Percentiles rank a stretch among this genome's conserved stretches.
Conservation (phyloP, 2,113 vertebrate genomes). For the Bos indicus region DNA sequence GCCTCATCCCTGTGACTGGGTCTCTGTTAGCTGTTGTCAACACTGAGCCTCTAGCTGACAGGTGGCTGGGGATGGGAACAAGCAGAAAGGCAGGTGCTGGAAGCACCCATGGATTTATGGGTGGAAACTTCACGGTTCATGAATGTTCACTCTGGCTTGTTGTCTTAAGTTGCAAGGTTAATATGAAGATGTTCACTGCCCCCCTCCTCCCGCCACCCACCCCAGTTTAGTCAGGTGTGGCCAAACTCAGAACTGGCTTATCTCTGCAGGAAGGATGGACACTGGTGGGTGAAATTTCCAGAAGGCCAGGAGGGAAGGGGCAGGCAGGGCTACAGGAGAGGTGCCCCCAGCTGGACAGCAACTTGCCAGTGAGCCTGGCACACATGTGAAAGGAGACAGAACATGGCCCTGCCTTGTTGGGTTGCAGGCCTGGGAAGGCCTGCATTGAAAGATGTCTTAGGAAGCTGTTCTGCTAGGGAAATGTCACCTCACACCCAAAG, state of each 20-base stretch:
- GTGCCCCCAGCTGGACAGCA: background rate
- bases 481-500: background rate
- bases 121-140: constrained; percentile 59
- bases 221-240: background rate
- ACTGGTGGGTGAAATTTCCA: background rate
- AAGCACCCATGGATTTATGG: background rate
- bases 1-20: background rate
- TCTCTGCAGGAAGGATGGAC: background rate
- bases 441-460: background rate
- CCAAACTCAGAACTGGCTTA: background rate
- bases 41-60: background rate
- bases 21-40: background rate
- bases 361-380: background rate
- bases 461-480: background rate
- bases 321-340: background rate
- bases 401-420: fast-evolving
- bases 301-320: background rate
- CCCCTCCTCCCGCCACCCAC: background rate
- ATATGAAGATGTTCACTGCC: background rate
- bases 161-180: background rate
- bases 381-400: background rate
- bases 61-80: background rate
- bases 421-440: background rate
- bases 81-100: constrained; percentile 47
- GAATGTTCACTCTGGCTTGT: background rate